Evolutionary conservation across 2,113 vertebrate genomes (phyloP).

Genomic region (Nanorana parkeri): DNA sequence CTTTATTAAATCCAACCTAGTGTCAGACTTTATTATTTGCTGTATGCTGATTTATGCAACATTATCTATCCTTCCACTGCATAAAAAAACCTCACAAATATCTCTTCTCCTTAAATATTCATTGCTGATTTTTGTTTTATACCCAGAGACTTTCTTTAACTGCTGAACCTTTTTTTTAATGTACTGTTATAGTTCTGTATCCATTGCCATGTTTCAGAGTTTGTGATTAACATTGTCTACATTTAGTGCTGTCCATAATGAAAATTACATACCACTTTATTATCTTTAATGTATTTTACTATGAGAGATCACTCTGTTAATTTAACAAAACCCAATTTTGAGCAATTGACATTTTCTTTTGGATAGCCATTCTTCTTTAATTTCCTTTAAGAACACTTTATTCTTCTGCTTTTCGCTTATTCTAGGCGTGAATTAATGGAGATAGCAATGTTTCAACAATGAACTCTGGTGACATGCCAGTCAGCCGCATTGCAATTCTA

Average conservation of each 20-base stretch:
- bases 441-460: conserved; percentile 39
- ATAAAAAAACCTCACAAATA: too few relatives aligned
- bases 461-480: conserved; percentile 55
- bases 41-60: too few relatives aligned
- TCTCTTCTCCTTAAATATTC: too few relatives aligned
- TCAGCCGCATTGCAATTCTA: conserved; percentile 29
- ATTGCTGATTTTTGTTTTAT: too few relatives aligned
- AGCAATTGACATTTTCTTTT: conserved; percentile 41
- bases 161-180: background rate
- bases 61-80: too few relatives aligned
- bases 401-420: conserved; percentile 24
- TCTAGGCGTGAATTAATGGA: conserved; percentile 51
- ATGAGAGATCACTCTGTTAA: conserved; percentile 31
- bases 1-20: too few relatives aligned
- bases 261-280: conserved; percentile 34
- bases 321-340: conserved; percentile 35
- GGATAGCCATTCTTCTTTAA: conserved; percentile 40
- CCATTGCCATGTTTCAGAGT: background rate
- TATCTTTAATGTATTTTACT: conserved; percentile 34
- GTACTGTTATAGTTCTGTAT: background rate
- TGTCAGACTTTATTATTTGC: too few relatives aligned
- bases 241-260: conserved; percentile 19
- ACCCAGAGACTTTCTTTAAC: too few relatives aligned
- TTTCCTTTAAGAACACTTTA: conserved; percentile 49
- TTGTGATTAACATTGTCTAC: background rate